phyloP scores from a whole-genome alignment of 2,888 invertebrate species.

The Cheilosia vernalis region DNA sequence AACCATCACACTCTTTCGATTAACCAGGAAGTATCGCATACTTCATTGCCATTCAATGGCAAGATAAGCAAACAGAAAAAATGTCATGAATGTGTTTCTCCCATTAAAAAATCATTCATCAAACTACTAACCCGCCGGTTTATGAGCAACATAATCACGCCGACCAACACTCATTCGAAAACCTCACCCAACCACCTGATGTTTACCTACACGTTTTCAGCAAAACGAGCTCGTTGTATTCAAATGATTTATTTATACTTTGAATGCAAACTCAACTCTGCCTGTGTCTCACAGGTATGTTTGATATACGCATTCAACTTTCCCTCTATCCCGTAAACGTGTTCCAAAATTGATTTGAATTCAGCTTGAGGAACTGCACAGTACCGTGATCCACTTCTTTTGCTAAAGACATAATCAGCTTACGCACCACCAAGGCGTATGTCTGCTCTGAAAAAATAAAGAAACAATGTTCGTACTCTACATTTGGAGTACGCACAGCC shows the following conservation, averaged over 20 bases:
- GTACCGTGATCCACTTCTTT: constrained; percentile 48
- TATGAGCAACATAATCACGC: too few relatives aligned
- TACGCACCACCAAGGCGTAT: constrained; percentile 25
- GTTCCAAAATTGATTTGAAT: constrained; percentile 38
- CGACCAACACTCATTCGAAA: too few relatives aligned
- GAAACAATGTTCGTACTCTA: constrained; percentile 22
- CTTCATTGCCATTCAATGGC: too few relatives aligned
- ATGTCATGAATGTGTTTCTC: neutral
- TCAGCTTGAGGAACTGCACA: constrained; percentile 16
- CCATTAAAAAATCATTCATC: too few relatives aligned
- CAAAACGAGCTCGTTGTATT: too few relatives aligned
- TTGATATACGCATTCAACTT: neutral
- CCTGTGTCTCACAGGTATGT: neutral
- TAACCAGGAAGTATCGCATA: too few relatives aligned
- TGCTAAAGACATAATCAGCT: constrained; percentile 52
- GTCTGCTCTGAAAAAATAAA: constrained; percentile 9
- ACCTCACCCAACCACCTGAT: constrained; percentile 14
- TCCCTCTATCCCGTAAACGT: neutral
- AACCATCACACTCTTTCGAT: too few relatives aligned
- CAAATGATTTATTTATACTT: neutral
- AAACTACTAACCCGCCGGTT: too few relatives aligned
- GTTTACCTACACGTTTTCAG: constrained; percentile 9
- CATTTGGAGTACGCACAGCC: constrained; percentile 27
- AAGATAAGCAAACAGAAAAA: neutral
- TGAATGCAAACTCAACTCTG: neutral